Evolutionary conservation across 2,888 invertebrate species (phyloP).

Genomic region (Scaptomyza cyrtandrae): DNA sequence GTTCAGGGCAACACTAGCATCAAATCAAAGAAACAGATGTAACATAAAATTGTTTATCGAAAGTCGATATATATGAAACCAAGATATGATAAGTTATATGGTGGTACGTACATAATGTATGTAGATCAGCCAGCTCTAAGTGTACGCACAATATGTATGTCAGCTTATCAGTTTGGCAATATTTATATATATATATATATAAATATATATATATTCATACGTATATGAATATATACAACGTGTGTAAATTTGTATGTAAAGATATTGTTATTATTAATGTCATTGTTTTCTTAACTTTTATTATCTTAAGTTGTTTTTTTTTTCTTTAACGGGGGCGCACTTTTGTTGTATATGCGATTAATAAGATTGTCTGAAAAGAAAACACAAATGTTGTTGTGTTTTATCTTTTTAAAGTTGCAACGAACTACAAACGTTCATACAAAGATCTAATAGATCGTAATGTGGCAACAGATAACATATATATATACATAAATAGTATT

Average conservation of each 20-base stretch:
- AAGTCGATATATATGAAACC: constrained; percentile 4
- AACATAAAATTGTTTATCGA: background rate
- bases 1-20: background rate
- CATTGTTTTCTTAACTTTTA: constrained; percentile 21
- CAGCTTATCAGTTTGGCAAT: constrained; percentile 26
- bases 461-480: constrained; percentile 6
- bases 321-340: background rate
- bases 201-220: no score
- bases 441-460: constrained; percentile 8
- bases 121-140: background rate
- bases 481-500: background rate
- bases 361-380: constrained; percentile 12
- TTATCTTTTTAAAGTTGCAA: constrained; percentile 1
- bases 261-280: no score
- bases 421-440: no score
- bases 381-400: background rate
- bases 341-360: constrained; percentile 26
- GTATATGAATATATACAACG: background rate
- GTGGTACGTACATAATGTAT: background rate
- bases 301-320: constrained; percentile 8
- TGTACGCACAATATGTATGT: background rate
- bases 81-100: background rate
- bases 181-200: background rate
- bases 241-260: background rate
- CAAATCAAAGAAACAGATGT: background rate